Percentiles rank a stretch among this genome's conserved stretches.
These are phyloP conservation scores for Stichopus chloronotus DNA, from an alignment of 35 echinoderm and acorn worm species.

Conservation along the genomic window DNA sequence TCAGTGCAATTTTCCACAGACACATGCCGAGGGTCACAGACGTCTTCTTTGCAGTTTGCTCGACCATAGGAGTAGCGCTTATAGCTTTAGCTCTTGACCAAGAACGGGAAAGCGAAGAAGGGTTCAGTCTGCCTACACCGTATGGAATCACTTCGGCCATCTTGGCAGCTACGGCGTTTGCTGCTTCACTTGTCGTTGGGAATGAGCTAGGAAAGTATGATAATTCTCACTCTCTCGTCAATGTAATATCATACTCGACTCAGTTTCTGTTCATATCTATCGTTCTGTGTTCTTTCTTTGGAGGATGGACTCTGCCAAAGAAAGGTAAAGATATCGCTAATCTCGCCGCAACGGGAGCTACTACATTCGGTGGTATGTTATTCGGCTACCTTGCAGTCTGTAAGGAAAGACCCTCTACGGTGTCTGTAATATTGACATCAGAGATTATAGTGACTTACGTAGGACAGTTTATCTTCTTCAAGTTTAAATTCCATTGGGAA, in stretches of 20 bases:
- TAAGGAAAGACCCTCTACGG: not conserved
- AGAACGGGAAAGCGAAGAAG: not conserved
- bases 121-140: not conserved
- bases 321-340: too few species aligned
- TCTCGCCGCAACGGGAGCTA: not conserved
- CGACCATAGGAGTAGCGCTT: not conserved
- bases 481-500: not conserved
- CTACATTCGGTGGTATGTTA: conserved; percentile 2
- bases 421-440: not conserved
- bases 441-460: not conserved
- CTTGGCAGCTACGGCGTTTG: not conserved
- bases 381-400: conserved; percentile 9
- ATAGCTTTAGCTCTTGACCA: not conserved
- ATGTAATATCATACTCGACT: not conserved
- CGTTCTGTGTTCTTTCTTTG: not conserved
- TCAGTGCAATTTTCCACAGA: not conserved
- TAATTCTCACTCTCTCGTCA: not conserved
- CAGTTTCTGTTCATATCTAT: not conserved
- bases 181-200: not conserved
- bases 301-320: not conserved
- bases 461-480: not conserved
- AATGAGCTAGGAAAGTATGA: not conserved
- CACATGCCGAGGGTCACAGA: not conserved
- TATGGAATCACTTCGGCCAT: not conserved
- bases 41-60: not conserved